Evolutionary conservation across 2,797 vertebrate species (phyloP), one percentile per base, ranked within the genome.

Genomic region (Picus viridis): DNA sequence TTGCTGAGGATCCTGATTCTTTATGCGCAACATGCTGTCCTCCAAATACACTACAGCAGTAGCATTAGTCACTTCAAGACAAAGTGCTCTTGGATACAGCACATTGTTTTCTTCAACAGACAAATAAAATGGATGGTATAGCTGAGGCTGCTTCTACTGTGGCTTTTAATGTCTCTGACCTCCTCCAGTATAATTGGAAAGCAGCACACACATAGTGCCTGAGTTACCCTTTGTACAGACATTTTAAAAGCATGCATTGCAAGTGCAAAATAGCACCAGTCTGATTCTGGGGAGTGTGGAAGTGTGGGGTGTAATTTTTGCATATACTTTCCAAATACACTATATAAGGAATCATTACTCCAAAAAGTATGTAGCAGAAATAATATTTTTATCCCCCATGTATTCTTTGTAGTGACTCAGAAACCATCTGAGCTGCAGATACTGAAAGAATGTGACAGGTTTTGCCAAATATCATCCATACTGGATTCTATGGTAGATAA

Each of bases 1-100:
- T 91, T 89, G 78, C 86, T 77, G 70, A 89, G 80, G 59, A 86
- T 90, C 56, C 81, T 59, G 58, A 95, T 95, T 96, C 89, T 95
- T 96, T 94, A 89, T 88, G 86, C 84, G 20, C 86, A 83, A 85
- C 90, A 70, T 87, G 81, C 67, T 67, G 72, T 93, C 83, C 75
- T 93, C 91, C 67, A 96, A 95, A 91, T 67, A 87, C 61, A 79
- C 57, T 72, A 27, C n/a, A 94, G 65, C 67, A 94, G 56, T 65
- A 89, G 30, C 49, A 95, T 83, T 47, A 86, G 74, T 67, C 82
- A 93, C 51, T 80, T 56, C 53, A 96, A 61, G 90, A 85, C 74
- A 95, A 96, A 95, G 69, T 92, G 81, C 65, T 85, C 57, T 74
- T 83, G 65, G 49, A 86, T 58, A 72, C 26, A 90, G 74, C 43